Percentiles rank a stretch among this genome's conserved stretches.
Evolutionary conservation across 2,888 invertebrate species (phyloP).

Genomic region (Aphidoletes aphidimyza): DNA sequence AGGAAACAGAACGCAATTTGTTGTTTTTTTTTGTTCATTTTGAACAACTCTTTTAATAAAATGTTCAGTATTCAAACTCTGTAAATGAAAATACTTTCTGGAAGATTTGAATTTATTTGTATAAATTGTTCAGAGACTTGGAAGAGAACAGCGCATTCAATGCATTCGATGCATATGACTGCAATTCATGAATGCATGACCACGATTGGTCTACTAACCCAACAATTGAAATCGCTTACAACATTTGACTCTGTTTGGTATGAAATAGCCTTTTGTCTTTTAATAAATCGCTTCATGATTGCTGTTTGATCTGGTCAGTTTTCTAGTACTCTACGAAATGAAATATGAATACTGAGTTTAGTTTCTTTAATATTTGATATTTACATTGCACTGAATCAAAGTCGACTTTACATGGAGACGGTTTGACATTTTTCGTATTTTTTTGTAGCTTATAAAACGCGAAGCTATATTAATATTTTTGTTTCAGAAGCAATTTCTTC

Average conservation of each 20-base stretch:
- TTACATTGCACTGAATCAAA: no score
- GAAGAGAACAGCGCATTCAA: not conserved
- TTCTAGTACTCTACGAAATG: no score
- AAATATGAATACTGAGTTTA: not conserved
- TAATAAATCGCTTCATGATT: not conserved
- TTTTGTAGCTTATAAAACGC: no score
- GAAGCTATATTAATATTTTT: no score
- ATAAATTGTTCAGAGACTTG: not conserved
- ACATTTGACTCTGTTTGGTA: not conserved
- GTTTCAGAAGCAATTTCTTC: no score
- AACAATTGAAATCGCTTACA: conserved; percentile 14
- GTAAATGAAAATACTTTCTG: not conserved
- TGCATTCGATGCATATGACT: not conserved
- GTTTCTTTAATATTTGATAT: no score
- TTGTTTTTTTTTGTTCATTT: not conserved
- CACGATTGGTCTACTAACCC: conserved; percentile 10
- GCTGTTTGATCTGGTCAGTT: not conserved
- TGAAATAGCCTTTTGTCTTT: not conserved
- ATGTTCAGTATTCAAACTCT: not conserved
- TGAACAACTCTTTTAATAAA: not conserved
- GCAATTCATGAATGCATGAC: not conserved
- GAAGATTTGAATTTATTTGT: not conserved
- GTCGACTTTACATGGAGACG: not conserved
- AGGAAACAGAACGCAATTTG: no score
- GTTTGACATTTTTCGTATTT: not conserved